phyloP scores from a whole-genome alignment of 2,797 vertebrate species.

The Gymnopithys bicolor region DNA sequence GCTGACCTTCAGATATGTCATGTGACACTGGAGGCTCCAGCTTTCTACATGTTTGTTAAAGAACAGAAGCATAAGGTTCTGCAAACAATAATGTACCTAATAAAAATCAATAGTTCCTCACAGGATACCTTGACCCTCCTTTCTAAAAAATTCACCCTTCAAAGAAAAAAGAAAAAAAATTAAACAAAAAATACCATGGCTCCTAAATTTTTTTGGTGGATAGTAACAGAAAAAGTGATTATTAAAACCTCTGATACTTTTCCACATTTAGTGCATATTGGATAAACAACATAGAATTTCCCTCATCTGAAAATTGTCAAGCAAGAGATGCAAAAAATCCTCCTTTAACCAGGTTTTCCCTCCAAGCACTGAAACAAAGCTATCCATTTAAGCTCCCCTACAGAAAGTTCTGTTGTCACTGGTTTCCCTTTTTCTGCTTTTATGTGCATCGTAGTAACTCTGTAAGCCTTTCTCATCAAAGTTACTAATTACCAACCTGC shows the following conservation, averaged over 20 bases:
- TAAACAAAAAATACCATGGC: accelerated
- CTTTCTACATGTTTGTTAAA: neutral
- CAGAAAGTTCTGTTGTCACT: neutral
- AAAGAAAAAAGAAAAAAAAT: neutral
- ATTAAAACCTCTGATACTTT: neutral
- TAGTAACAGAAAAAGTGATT: neutral
- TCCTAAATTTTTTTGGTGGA: neutral
- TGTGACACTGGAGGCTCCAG: neutral
- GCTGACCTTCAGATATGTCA: neutral
- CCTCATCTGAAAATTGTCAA: neutral
- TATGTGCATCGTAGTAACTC: neutral
- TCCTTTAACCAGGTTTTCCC: neutral
- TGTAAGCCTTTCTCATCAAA: neutral
- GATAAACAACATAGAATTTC: neutral
- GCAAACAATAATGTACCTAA: slow-evolving; percentile 40
- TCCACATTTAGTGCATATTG: neutral
- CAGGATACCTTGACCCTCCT: neutral
- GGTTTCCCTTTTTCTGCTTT: neutral
- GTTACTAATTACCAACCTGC: neutral
- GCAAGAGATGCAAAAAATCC: neutral
- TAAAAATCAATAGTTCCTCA: slow-evolving; percentile 51
- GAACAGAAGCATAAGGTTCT: neutral
- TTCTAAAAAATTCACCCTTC: neutral
- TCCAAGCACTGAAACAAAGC: neutral
- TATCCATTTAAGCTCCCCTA: neutral